Base-by-base conservation (phyloP, 2,113 vertebrate species). In the Entelurus aequoreus region DNA sequence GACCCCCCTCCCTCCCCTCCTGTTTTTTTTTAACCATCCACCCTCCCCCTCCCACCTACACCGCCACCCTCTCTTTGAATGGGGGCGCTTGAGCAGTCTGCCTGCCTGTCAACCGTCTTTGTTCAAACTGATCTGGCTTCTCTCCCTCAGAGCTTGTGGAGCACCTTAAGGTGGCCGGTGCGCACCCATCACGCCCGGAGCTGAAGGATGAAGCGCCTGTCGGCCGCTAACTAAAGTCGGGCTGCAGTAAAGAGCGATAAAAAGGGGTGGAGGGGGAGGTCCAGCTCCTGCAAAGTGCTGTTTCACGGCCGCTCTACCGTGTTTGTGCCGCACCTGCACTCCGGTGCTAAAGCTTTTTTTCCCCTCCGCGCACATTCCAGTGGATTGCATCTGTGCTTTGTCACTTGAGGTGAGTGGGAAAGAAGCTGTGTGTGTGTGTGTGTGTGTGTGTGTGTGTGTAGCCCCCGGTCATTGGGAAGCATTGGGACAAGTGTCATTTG, bases 51-150 rank as follows among this genome's bases (percentile, higher is more conserved):
- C 61, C 40, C 64, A 7, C 63, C 69, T 63, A 38, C 35, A 13
- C 48, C 49, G 14, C 11, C 19, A 61, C 44, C 46, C 57, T 53
- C 68, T 72, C 56, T 67, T 68, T 84, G 80, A 73, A 78, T 72
- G 74, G 81, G 81, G 85, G 81, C 60, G 80, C 77, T 76, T 80
- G 78, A 79, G 36, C 73, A 71, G 81, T 85, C 87, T 80, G 77
- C 75, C 86, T 82, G 84, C 84, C 80, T 21, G 55, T 57, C 55
- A 57, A 21, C 5, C 10, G 55, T 86, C 87, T 89, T 89, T 89
- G 87, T 89, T 88, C 82, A 84, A 80, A 81, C 84, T 77, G 81
- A 71, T 79, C 58, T 68, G 21, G 80, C 69, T 71, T 78, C 74
- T 81, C 72, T 79, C 76, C 65, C 55, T 78, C 67, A 48, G 72